Conservation (phyloP, 1,140 invertebrate species). For the Ooceraea biroi region DNA sequence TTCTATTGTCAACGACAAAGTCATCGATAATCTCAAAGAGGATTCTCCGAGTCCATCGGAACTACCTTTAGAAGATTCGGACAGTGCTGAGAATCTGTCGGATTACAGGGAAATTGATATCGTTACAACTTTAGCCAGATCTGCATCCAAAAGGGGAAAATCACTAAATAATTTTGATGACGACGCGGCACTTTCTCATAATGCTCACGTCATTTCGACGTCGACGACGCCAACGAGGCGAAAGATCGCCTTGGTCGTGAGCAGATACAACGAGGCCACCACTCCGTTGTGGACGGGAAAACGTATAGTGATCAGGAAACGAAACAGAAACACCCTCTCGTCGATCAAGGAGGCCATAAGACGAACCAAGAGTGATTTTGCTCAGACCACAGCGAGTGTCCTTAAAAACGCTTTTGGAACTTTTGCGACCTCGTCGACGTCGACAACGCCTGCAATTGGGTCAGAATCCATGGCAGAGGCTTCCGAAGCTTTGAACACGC, state of each 20-base stretch:
- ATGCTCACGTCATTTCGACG: neutral
- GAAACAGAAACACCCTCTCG: slow-evolving; percentile 4
- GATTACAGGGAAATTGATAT: neutral
- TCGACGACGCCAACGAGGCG: slow-evolving; percentile 15
- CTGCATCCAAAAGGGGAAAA: neutral
- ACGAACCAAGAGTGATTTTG: neutral
- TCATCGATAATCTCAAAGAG: neutral
- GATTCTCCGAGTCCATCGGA: neutral
- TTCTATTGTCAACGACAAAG: slow-evolving; percentile 4
- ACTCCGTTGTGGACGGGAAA: slow-evolving; percentile 25
- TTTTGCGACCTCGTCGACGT: neutral
- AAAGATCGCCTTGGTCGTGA: neutral
- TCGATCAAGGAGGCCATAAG: slow-evolving; percentile 7
- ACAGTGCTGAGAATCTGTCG: neutral
- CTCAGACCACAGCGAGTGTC: neutral
- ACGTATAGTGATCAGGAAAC: slow-evolving; percentile 16
- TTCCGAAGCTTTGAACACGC: neutral
- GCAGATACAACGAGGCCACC: slow-evolving; percentile 13
- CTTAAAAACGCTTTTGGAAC: neutral
- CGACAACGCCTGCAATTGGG: neutral
- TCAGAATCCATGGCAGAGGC: neutral
- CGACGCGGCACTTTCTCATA: neutral
- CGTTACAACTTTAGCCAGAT: neutral
- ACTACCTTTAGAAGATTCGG: neutral
- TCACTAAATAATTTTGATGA: neutral